A percentile compares a stretch with the other conserved stretches of the same genome.
These are phyloP conservation scores for Troglohyphantes excavatus DNA, from an alignment of 2,888 invertebrate genomes.

Conservation along the genomic window DNA sequence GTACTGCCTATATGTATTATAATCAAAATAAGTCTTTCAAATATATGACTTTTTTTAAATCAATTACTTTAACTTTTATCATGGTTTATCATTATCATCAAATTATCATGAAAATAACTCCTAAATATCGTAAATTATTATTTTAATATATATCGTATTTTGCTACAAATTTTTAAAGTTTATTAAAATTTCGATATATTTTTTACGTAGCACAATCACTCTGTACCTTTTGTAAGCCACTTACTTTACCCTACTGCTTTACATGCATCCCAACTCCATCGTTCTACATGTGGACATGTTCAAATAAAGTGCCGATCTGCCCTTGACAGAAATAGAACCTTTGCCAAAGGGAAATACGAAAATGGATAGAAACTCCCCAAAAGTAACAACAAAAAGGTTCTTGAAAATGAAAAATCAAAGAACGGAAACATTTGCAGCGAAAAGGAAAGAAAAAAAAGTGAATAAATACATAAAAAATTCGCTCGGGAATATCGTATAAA, in stretches of 20 bases:
- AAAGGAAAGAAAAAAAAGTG: constrained; percentile 9
- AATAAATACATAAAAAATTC: constrained; percentile 64
- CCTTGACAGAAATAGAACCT: constrained; percentile 50
- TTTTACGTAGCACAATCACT: too few species aligned
- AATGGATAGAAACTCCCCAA: constrained; percentile 9
- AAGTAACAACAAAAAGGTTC: constrained; percentile 23
- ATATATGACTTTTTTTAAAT: too few species aligned
- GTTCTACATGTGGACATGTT: constrained; percentile 27
- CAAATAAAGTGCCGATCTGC: constrained; percentile 21
- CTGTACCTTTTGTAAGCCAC: not conserved
- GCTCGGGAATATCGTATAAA: constrained; percentile 24
- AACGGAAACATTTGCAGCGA: constrained; percentile 29
- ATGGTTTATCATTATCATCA: too few species aligned
- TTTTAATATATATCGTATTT: too few species aligned
- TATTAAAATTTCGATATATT: too few species aligned
- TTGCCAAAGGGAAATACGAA: constrained; percentile 38
- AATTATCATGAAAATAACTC: too few species aligned
- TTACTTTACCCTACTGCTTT: constrained; percentile 27
- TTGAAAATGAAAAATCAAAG: constrained; percentile 13
- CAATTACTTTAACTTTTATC: too few species aligned
- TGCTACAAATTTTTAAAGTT: too few species aligned
- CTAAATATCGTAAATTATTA: too few species aligned
- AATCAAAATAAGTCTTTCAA: too few species aligned
- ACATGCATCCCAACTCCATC: constrained; percentile 2
- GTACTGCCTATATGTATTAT: too few species aligned